Evolutionary conservation across 2,888 invertebrate genomes (phyloP).

Genomic region (Crossocerus cetratus): DNA sequence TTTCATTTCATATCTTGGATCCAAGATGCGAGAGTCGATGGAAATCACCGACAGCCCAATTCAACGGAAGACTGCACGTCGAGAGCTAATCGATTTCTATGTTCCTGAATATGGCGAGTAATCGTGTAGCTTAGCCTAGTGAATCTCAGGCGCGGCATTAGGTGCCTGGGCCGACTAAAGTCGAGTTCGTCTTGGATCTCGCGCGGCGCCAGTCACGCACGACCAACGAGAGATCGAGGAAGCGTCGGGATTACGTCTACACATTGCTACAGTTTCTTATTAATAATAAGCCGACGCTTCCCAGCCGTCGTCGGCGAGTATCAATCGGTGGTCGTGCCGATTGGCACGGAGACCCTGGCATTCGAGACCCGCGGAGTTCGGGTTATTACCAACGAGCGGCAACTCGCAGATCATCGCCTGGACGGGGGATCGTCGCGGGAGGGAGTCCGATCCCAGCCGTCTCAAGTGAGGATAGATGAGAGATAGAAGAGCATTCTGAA

Average conservation of each 20-base stretch:
- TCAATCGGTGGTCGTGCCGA: slow-evolving; percentile 23
- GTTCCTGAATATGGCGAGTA: slow-evolving; percentile 68
- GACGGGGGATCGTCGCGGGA: slow-evolving; percentile 26
- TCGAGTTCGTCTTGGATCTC: slow-evolving; percentile 39
- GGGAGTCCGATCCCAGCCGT: background rate
- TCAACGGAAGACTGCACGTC: slow-evolving; percentile 9
- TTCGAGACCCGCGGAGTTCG: slow-evolving; percentile 30
- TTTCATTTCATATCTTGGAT: too few species aligned
- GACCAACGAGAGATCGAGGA: slow-evolving; percentile 13
- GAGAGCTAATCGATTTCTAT: slow-evolving; percentile 30
- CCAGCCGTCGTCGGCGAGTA: background rate
- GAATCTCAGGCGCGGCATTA: slow-evolving; percentile 56
- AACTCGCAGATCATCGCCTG: slow-evolving; percentile 20
- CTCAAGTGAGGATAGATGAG: slow-evolving; percentile 3
- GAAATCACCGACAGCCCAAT: too few species aligned
- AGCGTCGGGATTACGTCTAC: background rate
- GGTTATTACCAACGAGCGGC: slow-evolving; percentile 41
- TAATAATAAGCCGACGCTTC: slow-evolving; percentile 1
- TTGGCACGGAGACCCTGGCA: slow-evolving; percentile 52
- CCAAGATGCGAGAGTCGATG: too few species aligned
- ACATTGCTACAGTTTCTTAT: background rate
- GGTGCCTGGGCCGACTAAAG: slow-evolving; percentile 43
- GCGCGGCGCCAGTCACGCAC: slow-evolving; percentile 22
- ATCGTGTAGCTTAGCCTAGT: slow-evolving; percentile 57
- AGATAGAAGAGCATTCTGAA: too few species aligned